Evolutionary conservation across 92 coral and sea anemone species (phyloP), one percentile per base, ranked within the genome.

Genomic region (Epizoanthus rinbou): DNA sequence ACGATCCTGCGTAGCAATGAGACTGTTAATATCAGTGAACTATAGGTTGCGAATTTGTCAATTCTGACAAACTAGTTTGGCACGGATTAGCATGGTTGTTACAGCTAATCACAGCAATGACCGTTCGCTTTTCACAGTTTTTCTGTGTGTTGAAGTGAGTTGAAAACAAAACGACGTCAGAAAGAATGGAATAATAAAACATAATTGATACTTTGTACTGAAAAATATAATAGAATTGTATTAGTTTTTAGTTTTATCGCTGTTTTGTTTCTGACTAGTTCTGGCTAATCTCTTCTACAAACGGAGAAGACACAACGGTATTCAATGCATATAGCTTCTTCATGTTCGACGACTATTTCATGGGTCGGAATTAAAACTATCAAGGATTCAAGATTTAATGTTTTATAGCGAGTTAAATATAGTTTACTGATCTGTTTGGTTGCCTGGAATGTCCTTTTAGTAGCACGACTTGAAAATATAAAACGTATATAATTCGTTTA

Each of bases 161-260:
- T 67, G 73, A 24, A 67, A 67, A 67, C 39, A 67, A 66, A 41
- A 50, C 21, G 23, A 17, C 73, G 31, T 67, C 50, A 50, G 3
- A 33, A 33, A 67, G 45, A 33, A 67, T 67, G 31, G 73, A 67
- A 31, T 67, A 41, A 8, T 67, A 28, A 16, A 67, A 67, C 73
- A 67, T 67, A 67, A 67, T 67, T 67, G 73, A 67, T 67, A 67
- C 50, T 67, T 67, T 67, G 73, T 67, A 23, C 73, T 13, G 50
- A 28, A 37, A 67, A 67, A 64, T 33, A 64, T 15, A 64, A n/a
- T 63, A 19, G 11, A 24, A 33, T 67, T 67, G 73, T 67, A 67
- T 67, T 67, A 0, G 41, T 67, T 67, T 35, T 67, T 5, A 15
- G 31, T 67, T n/a, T 67, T 66, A 37, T 66, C 18, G 5, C 22